Evolutionary conservation across 1,140 invertebrate genomes (phyloP), one percentile per base, ranked within the genome.

Genomic region (Venustaconcha ellipsiformis): DNA sequence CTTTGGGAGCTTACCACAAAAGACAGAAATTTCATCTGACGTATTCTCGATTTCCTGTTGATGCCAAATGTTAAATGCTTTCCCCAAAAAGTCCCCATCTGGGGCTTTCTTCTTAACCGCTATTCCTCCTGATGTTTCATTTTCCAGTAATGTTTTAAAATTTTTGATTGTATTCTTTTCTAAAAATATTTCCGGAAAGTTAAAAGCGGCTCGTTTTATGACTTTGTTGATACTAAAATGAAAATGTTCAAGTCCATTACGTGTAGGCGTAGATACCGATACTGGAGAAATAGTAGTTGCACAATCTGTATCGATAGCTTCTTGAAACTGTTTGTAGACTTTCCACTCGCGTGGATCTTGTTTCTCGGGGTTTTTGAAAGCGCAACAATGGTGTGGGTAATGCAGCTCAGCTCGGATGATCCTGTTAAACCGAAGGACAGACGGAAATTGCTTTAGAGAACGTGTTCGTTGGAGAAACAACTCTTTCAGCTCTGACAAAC

Each of bases 301-400:
- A 80, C 81, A 88, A 70, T 67, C 74, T 57, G 66, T 70, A 12
- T 80, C 74, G 15, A 85, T 80, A 11, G 68, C 62, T 72, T 78
- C 59, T 80, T 86, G 82, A 63, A 88, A 74, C 60, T 79, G 23
- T 62, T 70, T 71, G 67, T 30, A 56, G 55, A 79, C 68, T 79
- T 78, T 84, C 76, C 91, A 93, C 56, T 92, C 88, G 14, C 89
- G 85, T 0, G 94, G 94, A 88, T 95, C 92, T 84, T 96, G 95
- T 37, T 93, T 92, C 73, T 94, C 93, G 1, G 95, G 95, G 87
- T 94, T 95, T 85, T 93, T 92, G 87, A 97, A 97, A 2, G 95
- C 95, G 88, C 96, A 97, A 89, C 96, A 97, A 82, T 97, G 96
- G 86, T 96, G 96, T 23, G 95, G 93, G 89, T 96, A 96, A 0